Conservation (phyloP, 2,888 invertebrate genomes). For the Andrena haemorrhoa region DNA sequence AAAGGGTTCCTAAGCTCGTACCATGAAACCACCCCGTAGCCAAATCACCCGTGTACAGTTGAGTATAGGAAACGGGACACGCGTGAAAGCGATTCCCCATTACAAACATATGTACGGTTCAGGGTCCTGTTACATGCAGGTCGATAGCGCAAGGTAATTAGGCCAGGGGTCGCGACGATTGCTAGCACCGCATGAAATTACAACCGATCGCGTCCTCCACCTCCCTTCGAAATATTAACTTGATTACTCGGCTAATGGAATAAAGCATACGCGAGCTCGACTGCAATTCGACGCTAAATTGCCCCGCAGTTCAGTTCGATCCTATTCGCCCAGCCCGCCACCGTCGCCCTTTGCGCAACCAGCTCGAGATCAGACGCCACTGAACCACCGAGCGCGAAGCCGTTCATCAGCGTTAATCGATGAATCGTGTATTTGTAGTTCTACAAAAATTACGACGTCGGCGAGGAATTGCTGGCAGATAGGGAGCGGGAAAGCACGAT, state of each 20-base stretch:
- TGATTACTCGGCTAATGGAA: constrained; percentile 27
- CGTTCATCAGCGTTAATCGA: neutral
- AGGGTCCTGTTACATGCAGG: constrained; percentile 26
- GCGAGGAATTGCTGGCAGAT: neutral
- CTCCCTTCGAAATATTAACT: constrained; percentile 25
- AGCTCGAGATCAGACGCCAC: neutral
- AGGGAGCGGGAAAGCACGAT: constrained; percentile 17
- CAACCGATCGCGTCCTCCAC: neutral
- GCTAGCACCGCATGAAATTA: constrained; percentile 21
- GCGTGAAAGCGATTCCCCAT: constrained; percentile 35
- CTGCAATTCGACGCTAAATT: constrained; percentile 17
- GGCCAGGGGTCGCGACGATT: constrained; percentile 45
- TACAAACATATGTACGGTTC: constrained; percentile 30
- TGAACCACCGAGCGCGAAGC: neutral
- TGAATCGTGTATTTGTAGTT: neutral
- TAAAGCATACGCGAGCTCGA: constrained; percentile 16
- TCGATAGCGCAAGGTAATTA: constrained; percentile 46
- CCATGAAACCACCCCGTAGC: no score
- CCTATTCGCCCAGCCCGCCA: no score
- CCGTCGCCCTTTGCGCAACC: no score
- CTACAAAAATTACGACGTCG: neutral
- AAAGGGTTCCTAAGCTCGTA: neutral
- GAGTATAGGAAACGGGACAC: constrained; percentile 26
- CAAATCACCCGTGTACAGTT: neutral
- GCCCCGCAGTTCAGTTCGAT: neutral